Percentiles rank a stretch among this genome's conserved stretches.
Conservation (phyloP, 1,140 invertebrate species). For the Neodiprion virginianus region DNA sequence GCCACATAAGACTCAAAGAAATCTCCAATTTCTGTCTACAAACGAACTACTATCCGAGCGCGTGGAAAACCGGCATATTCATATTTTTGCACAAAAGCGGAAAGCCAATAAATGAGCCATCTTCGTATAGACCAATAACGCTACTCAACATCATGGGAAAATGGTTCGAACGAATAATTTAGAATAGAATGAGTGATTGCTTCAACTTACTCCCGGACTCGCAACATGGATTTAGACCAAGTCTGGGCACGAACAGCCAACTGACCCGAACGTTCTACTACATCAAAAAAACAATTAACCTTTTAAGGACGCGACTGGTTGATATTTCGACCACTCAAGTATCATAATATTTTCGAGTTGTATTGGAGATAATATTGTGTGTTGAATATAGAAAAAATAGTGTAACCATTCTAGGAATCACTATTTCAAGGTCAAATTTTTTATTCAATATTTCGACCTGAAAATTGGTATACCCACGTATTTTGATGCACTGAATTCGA, state of each 20-base stretch:
- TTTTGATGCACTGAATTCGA: too few relatives aligned
- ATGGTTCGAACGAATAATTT: constrained; percentile 41
- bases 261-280: background rate
- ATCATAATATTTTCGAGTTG: too few relatives aligned
- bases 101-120: constrained; percentile 30
- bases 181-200: constrained; percentile 9
- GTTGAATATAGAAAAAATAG: background rate
- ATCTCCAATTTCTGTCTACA: background rate
- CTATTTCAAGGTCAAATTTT: too few relatives aligned
- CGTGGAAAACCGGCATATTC: constrained; percentile 36
- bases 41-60: constrained; percentile 27
- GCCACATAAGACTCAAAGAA: background rate
- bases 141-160: constrained; percentile 39
- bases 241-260: background rate
- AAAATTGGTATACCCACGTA: too few relatives aligned
- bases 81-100: constrained; percentile 37
- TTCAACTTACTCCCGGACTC: background rate
- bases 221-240: background rate
- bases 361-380: too few relatives aligned
- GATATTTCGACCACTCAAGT: too few relatives aligned
- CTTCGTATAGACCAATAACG: constrained; percentile 45
- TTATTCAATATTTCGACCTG: too few relatives aligned
- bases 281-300: too few relatives aligned
- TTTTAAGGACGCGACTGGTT: too few relatives aligned
- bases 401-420: background rate